Evolutionary conservation across 2,888 invertebrate species (phyloP).

Genomic region (Megaustenia siamemsis): DNA sequence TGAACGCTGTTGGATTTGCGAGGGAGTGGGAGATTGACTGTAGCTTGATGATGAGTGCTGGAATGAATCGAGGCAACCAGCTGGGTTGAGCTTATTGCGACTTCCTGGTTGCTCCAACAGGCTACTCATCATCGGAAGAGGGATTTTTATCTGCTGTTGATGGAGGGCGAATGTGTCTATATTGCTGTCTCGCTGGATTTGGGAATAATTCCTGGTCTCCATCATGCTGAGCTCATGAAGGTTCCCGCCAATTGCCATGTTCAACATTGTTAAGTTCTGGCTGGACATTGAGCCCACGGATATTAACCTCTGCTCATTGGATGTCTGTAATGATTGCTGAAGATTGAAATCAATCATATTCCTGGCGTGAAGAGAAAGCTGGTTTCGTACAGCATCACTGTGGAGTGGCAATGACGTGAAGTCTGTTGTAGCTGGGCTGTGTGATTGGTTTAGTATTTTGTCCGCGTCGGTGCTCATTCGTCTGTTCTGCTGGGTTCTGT

Average conservation of each 20-base stretch:
- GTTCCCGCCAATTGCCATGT: not conserved
- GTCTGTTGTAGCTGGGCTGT: not conserved
- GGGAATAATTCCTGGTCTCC: not conserved
- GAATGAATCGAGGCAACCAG: not conserved
- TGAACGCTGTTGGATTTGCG: conserved; percentile 31
- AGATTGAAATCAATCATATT: conserved; percentile 4
- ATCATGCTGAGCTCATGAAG: conserved; percentile 2
- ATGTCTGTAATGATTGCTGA: not conserved
- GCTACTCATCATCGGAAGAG: conserved; percentile 31
- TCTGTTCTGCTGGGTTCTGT: conserved; percentile 7
- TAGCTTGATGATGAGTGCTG: conserved; percentile 14
- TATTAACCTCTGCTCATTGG: conserved; percentile 7
- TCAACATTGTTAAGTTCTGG: conserved; percentile 1
- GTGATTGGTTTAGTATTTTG: not conserved
- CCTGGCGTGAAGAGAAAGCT: not conserved
- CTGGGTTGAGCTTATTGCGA: conserved; percentile 25
- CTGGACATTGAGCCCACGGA: not conserved
- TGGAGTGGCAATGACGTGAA: not conserved
- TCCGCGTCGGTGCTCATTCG: not conserved
- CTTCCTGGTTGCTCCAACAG: conserved; percentile 42
- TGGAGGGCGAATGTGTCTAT: conserved; percentile 5
- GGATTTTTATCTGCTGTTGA: conserved; percentile 28
- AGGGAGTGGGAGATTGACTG: not conserved
- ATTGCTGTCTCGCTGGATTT: not conserved
- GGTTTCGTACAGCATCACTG: not conserved